Evolutionary conservation across 2,113 vertebrate genomes (phyloP).

Genomic region (Cranoglanis bouderius): DNA sequence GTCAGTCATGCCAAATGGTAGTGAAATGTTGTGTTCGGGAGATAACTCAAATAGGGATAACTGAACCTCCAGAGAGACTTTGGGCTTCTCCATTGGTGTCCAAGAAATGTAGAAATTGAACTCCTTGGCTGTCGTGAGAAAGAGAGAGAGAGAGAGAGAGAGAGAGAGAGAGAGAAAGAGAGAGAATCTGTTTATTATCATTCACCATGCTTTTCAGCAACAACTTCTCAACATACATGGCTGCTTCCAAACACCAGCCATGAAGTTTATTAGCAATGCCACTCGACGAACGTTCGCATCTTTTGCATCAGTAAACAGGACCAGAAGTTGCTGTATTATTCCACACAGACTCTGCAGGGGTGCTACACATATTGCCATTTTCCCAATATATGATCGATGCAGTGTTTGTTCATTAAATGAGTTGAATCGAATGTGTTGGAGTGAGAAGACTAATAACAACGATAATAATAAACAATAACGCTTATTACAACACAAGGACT

Average conservation of each 20-base stretch:
- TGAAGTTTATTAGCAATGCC: too few relatives aligned
- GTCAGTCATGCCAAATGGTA: background rate
- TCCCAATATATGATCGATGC: too few relatives aligned
- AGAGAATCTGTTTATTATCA: too few relatives aligned
- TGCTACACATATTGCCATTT: too few relatives aligned
- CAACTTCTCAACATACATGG: too few relatives aligned
- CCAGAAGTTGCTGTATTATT: background rate
- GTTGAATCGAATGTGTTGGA: background rate
- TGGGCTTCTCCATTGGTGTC: background rate
- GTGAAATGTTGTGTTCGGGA: background rate
- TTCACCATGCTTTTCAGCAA: too few relatives aligned
- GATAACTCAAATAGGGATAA: background rate
- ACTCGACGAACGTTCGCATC: background rate
- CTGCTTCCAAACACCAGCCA: too few relatives aligned
- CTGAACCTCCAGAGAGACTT: background rate
- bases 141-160: too few relatives aligned
- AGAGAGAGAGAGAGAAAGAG: too few relatives aligned
- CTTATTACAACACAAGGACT: background rate
- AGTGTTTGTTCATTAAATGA: too few relatives aligned
- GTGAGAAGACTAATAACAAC: background rate
- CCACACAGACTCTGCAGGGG: background rate
- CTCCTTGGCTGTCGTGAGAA: too few relatives aligned
- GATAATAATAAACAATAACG: background rate
- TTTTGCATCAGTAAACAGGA: background rate
- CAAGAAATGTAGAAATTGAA: background rate